Base-by-base conservation (phyloP, 2,113 vertebrate genomes). In the Pelecanus crispus region DNA sequence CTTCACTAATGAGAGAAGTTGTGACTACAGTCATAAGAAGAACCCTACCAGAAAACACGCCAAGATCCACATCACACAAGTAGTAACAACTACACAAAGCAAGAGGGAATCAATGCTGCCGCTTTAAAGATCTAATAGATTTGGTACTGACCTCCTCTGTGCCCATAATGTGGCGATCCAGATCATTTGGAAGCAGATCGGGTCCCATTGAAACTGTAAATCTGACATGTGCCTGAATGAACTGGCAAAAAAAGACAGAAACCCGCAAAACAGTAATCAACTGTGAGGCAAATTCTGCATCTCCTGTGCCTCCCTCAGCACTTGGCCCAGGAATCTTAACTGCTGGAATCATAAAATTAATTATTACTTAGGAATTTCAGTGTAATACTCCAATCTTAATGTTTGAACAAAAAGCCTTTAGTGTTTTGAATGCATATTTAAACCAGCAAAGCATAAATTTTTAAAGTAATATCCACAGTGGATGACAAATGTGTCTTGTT, bases 351-450 rank as follows among this genome's bases (percentile, higher is more conserved):
- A 94, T 82, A 88, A 80, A 82, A 92, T 92, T 94, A 95, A 94
- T 92, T 95, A 88, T 92, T 96, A 66, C 83, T 90, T 38, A 68
- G 81, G 28, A 94, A 90, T 82, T 89, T 88, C 66, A 34, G 17
- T 84, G 81, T 88, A 92, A 89, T 85, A 70, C 53, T 63, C 63
- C 50, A 66, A 85, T 90, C 75, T 89, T 85, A 75, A 94, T 77
- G 92, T 80, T 87, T 87, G 91, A 89, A 94, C 83, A 96, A 94
- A 92, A 75, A 85, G 53, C 29, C 49, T 89, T 89, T 90, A 94
- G 66, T 94, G 84, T 82, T 92, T 70, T 77, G 66, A 96, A 94
- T 89, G 61, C 84, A 79, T 90, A 95, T 94, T 97, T 97, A 90
- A 95, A 95, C 53, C 18, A 80, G 71, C 50, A 73, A 85, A 58